Percentiles rank a stretch among this genome's conserved stretches.
Conservation (phyloP, 2,113 vertebrate species). For the Neopipo cinnamomea region DNA sequence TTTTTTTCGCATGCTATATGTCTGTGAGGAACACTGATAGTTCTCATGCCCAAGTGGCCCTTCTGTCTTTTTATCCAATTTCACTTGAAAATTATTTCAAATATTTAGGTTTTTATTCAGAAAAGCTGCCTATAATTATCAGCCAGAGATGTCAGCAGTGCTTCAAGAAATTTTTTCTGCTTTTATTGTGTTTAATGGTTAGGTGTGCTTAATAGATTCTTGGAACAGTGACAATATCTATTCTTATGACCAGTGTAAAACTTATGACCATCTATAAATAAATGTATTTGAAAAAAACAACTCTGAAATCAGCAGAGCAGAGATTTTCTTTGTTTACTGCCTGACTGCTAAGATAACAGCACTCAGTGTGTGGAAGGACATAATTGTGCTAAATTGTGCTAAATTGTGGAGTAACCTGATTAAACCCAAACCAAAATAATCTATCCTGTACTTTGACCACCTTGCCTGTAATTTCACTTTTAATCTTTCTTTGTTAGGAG, state of each 20-base stretch:
- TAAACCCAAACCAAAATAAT: neutral
- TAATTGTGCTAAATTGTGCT: neutral
- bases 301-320: neutral
- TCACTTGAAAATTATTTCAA: neutral
- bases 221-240: neutral
- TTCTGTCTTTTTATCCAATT: neutral
- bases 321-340: neutral
- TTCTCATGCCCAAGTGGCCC: neutral
- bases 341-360: neutral
- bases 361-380: neutral
- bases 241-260: neutral
- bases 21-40: neutral
- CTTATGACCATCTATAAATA: neutral
- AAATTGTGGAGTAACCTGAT: neutral
- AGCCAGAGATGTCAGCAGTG: neutral
- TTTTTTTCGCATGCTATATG: neutral
- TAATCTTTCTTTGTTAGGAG: neutral
- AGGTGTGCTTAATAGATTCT: neutral
- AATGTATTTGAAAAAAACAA: neutral
- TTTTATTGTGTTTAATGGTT: neutral
- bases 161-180: neutral
- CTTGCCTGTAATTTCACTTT: neutral
- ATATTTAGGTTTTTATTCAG: neutral
- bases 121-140: neutral
- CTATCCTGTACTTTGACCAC: neutral